Base-by-base conservation (phyloP, 2,888 invertebrate species). In the Xanthia togata region DNA sequence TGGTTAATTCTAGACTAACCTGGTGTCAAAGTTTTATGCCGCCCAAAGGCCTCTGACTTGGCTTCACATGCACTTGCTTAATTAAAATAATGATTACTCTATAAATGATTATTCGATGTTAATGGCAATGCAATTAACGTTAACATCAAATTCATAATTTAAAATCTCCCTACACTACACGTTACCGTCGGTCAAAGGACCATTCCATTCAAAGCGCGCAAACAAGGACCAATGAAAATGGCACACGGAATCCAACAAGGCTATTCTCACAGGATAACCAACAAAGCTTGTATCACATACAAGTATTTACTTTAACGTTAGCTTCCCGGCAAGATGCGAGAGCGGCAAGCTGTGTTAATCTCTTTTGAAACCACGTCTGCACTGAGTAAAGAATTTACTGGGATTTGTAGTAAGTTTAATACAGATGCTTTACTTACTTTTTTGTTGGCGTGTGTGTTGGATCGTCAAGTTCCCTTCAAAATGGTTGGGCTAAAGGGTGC, bases 321-420 rank as follows among this genome's bases (percentile, higher is more conserved):
- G 47, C 44, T 41, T 73, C 62, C 50, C 31, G 31, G 44, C 31
- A 44, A 72, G 62, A 65, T 65, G 38, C 69, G 31, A n/a, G n/a
- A n/a, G n/a, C 47, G 55, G 53, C 47, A 69, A 71, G 70, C 81
- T 26, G 71, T 35, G 76, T 38, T 84, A 84, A 84, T 76, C 75
- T 73, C 69, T 41, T 31, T 60, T 44, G 63, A 26, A 70, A 59
- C 53, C 47, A 63, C 53, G 44, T 65, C 53, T 65, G 57, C 11
- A 31, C 26, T 38, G 35, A 68, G 70, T 11, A 35, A 62, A 81
- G 14, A 73, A 50, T 70, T 50, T 55, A 53, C 31, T 41, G 20
- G 38, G 41, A 38, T 12, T 0, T 41, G 12, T 41, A 53, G 20
- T 4, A 23, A 20, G 31, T 35, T 47, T 55, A 31, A 50, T 67